Conservation (phyloP, 2,113 vertebrate species). For the Macrotus californicus region DNA sequence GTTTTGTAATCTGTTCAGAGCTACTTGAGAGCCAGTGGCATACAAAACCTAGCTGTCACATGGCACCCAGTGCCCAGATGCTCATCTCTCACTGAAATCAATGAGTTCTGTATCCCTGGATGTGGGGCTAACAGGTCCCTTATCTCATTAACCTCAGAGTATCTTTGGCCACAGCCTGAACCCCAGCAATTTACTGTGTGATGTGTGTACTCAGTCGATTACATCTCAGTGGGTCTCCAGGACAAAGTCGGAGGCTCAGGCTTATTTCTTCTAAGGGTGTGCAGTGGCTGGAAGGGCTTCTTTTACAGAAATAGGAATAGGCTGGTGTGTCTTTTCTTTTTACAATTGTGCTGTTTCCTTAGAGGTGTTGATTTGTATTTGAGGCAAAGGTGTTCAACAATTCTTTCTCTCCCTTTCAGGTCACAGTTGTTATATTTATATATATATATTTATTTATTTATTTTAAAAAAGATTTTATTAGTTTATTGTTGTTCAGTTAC, state of each 20-base stretch:
- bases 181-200: background rate
- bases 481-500: too few species aligned
- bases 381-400: background rate
- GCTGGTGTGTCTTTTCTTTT: background rate
- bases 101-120: background rate
- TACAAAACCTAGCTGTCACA: background rate
- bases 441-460: too few species aligned
- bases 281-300: background rate
- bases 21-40: background rate
- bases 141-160: background rate
- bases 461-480: too few species aligned
- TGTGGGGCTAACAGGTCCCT: background rate
- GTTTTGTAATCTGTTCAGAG: background rate
- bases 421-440: too few species aligned
- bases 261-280: background rate
- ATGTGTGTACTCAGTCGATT: background rate
- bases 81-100: background rate
- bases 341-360: background rate
- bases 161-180: background rate
- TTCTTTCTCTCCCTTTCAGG: slow-evolving; percentile 71
- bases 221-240: background rate
- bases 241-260: background rate
- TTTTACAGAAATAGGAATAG: background rate
- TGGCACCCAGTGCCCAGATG: background rate
- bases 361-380: background rate